Evolutionary conservation across 2,888 invertebrate genomes (phyloP), one percentile per base, ranked within the genome.

Genomic region (Drosophila pseudotalamancana): DNA sequence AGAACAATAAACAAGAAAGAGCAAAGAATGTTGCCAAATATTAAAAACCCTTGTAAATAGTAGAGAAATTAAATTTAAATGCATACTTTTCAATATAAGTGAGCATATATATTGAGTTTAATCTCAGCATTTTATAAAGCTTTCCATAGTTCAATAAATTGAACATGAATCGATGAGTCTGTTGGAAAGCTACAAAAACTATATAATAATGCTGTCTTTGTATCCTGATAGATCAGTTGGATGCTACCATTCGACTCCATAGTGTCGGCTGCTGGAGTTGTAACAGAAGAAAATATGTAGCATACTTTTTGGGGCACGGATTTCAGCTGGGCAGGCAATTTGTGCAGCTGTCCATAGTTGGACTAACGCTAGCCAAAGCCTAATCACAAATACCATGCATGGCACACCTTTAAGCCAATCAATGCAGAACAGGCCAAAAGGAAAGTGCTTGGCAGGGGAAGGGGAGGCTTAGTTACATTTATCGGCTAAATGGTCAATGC

Each of bases 401-500:
- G 25, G 46, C 45, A 57, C 53, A 69, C 48, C 64, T 55, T 46
- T 40, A 65, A 57, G 68, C 45, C 79, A 82, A 79, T 87, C 87
- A 87, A 66, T 71, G 53, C 37, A 12, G 19, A 12, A 27, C 29
- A 6, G 25, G 5, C 29, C 40, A 42, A 8, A 23, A 21, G 2
- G 40, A 2, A 14, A n/a, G n/a, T n/a, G n/a, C n/a, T n/a, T n/a
- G 40, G 25, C 11, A 25, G 40, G 40, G 16, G 11, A 6, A 18
- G 43, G 19, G 29, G 18, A 9, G 35, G 6, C 31, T 37, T 45
- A 42, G 62, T 31, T 25, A 60, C 63, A 70, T 74, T 57, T 72
- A 75, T 69, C 74, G 61, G 59, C 77, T 66, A 69, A 86, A 86
- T 77, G 87, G 63, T 72, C 72, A 56, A 57, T 62, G 74, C 34